phyloP scores from a whole-genome alignment of 2,797 vertebrate genomes.

The Hephaestus fuliginosus region DNA sequence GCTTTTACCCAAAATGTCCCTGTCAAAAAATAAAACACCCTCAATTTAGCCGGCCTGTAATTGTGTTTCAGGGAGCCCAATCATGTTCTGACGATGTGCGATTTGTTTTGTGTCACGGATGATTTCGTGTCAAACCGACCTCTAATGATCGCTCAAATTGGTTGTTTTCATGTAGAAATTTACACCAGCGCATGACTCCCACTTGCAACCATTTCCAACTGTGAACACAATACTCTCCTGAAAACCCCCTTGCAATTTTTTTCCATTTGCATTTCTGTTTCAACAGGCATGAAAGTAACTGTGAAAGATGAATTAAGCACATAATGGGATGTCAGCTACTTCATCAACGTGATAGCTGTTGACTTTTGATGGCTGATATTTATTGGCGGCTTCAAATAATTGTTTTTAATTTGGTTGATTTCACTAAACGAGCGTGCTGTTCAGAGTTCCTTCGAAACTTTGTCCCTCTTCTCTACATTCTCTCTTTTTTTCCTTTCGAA shows the following conservation, averaged over 20 bases:
- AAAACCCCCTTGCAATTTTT: slow-evolving; percentile 45
- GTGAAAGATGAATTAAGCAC: slow-evolving; percentile 77
- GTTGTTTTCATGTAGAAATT: slow-evolving; percentile 86
- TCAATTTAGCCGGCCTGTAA: slow-evolving; percentile 77
- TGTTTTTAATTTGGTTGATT: slow-evolving; percentile 50
- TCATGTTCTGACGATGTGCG: slow-evolving; percentile 79
- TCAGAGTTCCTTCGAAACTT: slow-evolving; percentile 33
- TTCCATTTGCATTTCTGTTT: slow-evolving; percentile 76
- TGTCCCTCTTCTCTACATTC: not conserved
- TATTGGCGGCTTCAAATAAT: slow-evolving; percentile 61
- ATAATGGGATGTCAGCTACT: slow-evolving; percentile 75
- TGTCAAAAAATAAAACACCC: slow-evolving; percentile 68
- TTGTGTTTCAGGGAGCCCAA: slow-evolving; percentile 80
- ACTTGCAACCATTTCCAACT: slow-evolving; percentile 67
- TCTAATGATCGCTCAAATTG: slow-evolving; percentile 85
- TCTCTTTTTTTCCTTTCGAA: slow-evolving; percentile 16
- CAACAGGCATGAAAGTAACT: slow-evolving; percentile 76
- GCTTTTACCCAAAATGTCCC: slow-evolving; percentile 62
- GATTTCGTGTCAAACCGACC: slow-evolving; percentile 83
- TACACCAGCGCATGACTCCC: slow-evolving; percentile 75
- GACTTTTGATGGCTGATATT: slow-evolving; percentile 68
- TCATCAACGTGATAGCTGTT: slow-evolving; percentile 73
- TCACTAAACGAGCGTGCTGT: slow-evolving; percentile 49
- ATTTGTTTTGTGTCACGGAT: slow-evolving; percentile 87
- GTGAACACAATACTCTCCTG: slow-evolving; percentile 65